These are phyloP conservation scores for Struthidea cinerea DNA, from an alignment of 2,113 vertebrate genomes.

Conservation along the genomic window DNA sequence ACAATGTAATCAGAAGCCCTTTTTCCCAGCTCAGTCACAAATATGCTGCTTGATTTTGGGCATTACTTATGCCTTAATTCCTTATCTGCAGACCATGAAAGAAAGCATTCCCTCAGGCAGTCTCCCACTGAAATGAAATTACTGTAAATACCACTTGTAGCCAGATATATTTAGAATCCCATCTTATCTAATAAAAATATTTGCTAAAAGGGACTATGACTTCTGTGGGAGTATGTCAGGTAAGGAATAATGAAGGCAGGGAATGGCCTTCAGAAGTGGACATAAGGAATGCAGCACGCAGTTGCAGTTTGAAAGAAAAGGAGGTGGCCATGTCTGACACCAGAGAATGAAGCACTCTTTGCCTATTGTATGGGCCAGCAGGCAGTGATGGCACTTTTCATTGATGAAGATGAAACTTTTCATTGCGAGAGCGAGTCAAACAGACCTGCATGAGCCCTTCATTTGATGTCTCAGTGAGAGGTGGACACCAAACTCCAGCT, in stretches of 20 bases:
- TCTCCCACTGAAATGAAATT: neutral
- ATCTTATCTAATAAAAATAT: neutral
- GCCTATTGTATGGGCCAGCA: rapidly evolving
- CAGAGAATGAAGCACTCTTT: neutral
- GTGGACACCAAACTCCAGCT: neutral
- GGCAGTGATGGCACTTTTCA: neutral
- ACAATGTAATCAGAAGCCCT: neutral
- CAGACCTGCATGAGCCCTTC: neutral
- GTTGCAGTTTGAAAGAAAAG: neutral
- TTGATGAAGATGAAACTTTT: neutral
- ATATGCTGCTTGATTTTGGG: neutral
- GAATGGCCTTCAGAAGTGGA: neutral
- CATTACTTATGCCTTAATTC: neutral
- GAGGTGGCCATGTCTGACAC: neutral
- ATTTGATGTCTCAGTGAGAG: neutral
- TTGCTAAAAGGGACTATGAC: neutral
- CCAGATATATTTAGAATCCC: neutral
- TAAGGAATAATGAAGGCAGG: neutral
- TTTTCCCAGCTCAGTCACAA: neutral
- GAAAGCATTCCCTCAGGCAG: neutral
- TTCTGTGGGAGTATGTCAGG: neutral
- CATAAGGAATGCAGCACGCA: neutral
- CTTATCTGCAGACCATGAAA: neutral
- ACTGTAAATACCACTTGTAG: neutral
- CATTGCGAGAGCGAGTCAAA: neutral